Evolutionary conservation across 2,797 vertebrate genomes (phyloP).

Genomic region (Sebastes hubbsi): DNA sequence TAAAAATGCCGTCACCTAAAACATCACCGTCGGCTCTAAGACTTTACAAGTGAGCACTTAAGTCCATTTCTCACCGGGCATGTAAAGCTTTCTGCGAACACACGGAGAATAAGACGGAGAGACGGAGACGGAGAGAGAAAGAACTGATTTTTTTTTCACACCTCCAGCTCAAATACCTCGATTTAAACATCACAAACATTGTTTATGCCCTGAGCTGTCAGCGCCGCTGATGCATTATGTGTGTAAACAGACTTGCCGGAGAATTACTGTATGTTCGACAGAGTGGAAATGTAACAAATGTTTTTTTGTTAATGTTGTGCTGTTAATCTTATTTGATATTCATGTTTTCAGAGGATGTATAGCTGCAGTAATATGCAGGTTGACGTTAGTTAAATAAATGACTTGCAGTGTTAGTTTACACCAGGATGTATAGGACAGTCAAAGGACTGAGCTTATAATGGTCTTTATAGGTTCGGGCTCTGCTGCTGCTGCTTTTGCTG

Average conservation of each 20-base stretch:
- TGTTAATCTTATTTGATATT: not conserved
- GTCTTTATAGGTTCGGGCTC: not conserved
- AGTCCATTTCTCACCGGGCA: conserved; percentile 34
- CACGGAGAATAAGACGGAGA: not conserved
- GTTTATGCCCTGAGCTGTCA: conserved; percentile 47
- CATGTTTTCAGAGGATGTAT: not conserved
- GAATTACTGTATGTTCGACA: not conserved
- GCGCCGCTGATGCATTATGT: not conserved
- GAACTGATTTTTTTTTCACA: not conserved
- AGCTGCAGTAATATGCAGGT: not conserved
- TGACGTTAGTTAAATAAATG: not conserved
- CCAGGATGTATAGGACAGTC: not conserved
- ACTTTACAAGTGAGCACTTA: conserved; percentile 46
- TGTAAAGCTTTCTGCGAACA: conserved; percentile 8
- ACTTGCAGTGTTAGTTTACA: not conserved
- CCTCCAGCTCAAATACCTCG: conserved; percentile 6
- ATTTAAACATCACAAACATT: conserved; percentile 19
- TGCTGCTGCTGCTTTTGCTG: not conserved
- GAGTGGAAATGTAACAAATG: not conserved
- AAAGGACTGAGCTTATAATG: not conserved
- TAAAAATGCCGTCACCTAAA: conserved; percentile 51
- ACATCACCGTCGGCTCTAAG: conserved; percentile 33
- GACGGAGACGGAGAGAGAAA: not conserved
- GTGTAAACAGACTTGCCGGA: not conserved
- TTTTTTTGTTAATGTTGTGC: not conserved